Evolutionary conservation across 2,113 vertebrate genomes (phyloP).

Genomic region (Dasyornis broadbenti): DNA sequence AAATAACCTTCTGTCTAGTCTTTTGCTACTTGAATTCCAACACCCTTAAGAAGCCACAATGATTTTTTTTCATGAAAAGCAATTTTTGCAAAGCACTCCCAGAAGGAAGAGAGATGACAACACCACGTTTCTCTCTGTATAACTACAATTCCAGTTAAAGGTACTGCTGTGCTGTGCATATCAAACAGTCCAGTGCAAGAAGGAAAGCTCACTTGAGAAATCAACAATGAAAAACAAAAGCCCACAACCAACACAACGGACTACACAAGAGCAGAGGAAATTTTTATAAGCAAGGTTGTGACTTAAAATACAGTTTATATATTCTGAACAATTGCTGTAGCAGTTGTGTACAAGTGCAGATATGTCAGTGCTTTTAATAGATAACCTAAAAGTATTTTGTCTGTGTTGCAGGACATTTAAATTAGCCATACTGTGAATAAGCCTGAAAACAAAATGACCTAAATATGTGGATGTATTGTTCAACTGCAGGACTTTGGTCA

Average conservation of each 20-base stretch:
- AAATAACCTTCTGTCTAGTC: constrained; percentile 35
- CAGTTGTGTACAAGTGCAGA: background rate
- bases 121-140: background rate
- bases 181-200: constrained; percentile 8
- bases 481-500: background rate
- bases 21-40: constrained; percentile 31
- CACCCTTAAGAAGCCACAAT: background rate
- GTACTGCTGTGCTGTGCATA: background rate
- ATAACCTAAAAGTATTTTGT: background rate
- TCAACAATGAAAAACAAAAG: background rate
- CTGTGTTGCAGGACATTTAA: background rate
- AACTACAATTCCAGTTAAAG: constrained; percentile 7
- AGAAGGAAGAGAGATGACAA: background rate
- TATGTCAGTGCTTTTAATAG: background rate
- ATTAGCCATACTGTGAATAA: background rate
- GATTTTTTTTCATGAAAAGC: background rate
- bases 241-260: background rate
- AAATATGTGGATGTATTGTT: background rate
- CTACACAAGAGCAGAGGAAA: background rate
- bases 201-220: constrained; percentile 33
- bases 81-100: constrained; percentile 47
- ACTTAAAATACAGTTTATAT: background rate
- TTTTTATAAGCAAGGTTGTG: background rate
- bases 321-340: background rate
- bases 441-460: background rate